These are phyloP conservation scores for Phalloptychus januarius DNA, from an alignment of 2,797 vertebrate species.

Conservation along the genomic window DNA sequence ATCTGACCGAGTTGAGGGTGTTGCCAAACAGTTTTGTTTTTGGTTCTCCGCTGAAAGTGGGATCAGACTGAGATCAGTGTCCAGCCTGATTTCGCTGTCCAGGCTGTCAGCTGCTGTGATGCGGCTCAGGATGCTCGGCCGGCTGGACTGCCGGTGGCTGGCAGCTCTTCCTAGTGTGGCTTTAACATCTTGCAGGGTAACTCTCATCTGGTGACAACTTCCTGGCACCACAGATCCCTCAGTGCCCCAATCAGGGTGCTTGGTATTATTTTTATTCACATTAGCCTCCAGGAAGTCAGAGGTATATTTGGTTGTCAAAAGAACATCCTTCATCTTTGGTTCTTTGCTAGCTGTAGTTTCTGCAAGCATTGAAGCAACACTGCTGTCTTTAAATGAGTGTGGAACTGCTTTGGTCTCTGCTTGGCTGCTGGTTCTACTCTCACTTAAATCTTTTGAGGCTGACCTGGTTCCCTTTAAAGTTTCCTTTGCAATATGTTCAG, in stretches of 20 bases:
- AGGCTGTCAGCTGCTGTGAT: slow-evolving; percentile 2
- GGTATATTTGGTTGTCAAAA: slow-evolving; percentile 8
- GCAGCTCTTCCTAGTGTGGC: slow-evolving; percentile 41
- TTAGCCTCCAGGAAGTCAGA: slow-evolving; percentile 7
- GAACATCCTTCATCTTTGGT: slow-evolving; percentile 19
- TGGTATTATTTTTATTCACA: background rate
- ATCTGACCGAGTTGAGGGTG: slow-evolving; percentile 3
- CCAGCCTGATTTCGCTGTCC: slow-evolving; percentile 1
- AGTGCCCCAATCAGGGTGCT: slow-evolving; percentile 1
- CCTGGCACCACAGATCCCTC: slow-evolving; percentile 20
- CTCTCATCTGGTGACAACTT: slow-evolving; percentile 23
- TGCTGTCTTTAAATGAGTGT: slow-evolving; percentile 1
- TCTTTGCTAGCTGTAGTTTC: slow-evolving; percentile 28
- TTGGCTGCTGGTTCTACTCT: background rate
- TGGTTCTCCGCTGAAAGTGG: background rate
- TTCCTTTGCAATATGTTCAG: slow-evolving; percentile 25
- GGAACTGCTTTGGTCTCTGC: slow-evolving; percentile 6
- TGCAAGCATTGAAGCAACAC: slow-evolving; percentile 2
- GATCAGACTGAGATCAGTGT: background rate
- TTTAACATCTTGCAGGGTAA: slow-evolving; percentile 61
- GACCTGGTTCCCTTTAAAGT: slow-evolving; percentile 19
- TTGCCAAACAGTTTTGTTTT: slow-evolving; percentile 3
- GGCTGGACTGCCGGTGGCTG: background rate
- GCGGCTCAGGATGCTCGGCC: slow-evolving; percentile 28
- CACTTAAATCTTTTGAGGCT: slow-evolving; percentile 4